Conservation (phyloP, 2,797 vertebrate genomes). For the Ptychadena robeensis region DNA sequence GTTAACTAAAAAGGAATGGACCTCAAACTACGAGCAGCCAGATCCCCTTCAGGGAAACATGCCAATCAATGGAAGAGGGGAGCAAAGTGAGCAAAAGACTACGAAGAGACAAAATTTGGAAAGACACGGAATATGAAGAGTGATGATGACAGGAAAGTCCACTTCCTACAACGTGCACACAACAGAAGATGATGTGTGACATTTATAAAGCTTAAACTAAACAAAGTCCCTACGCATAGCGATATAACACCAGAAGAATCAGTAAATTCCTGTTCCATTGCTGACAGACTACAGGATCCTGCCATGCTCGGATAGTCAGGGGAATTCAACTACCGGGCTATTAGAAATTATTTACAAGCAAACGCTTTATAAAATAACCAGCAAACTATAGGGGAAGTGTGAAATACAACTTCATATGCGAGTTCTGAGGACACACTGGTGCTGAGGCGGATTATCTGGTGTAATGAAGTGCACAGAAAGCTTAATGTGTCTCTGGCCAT, state of each 20-base stretch:
- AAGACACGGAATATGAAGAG: constrained; percentile 1
- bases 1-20: constrained; percentile 7
- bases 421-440: background rate
- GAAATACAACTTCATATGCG: background rate
- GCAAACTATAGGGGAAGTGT: background rate
- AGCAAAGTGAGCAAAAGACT: background rate
- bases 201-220: background rate
- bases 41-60: constrained; percentile 28
- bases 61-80: constrained; percentile 8
- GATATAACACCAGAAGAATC: background rate
- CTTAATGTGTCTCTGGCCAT: background rate
- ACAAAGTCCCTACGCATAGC: background rate
- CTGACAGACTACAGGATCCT: background rate
- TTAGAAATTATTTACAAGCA: background rate
- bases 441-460: background rate
- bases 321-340: background rate
- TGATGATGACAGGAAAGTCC: constrained; percentile 12
- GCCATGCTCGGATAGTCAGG: background rate
- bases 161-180: background rate
- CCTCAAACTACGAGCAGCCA: background rate
- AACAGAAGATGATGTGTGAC: background rate
- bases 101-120: constrained; percentile 14
- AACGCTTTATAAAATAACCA: background rate
- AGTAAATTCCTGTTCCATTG: background rate
- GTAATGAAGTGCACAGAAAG: background rate